These are phyloP conservation scores for Anoncus sp. DNA, from an alignment of 2,888 invertebrate species.

Conservation along the genomic window DNA sequence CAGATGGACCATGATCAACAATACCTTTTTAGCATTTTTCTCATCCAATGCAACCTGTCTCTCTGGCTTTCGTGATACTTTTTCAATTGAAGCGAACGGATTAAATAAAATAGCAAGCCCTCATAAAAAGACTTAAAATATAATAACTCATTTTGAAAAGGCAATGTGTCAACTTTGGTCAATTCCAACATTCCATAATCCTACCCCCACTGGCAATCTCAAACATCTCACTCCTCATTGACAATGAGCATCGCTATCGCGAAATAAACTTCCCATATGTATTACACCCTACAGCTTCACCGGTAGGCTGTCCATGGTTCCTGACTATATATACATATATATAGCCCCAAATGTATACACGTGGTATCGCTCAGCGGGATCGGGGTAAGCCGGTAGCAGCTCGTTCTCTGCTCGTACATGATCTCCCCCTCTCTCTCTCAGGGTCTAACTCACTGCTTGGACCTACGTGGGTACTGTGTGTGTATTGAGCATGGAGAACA, in stretches of 20 bases:
- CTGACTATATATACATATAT: conserved; percentile 36
- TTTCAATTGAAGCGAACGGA: background rate
- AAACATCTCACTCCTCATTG: conserved; percentile 27
- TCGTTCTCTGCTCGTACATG: conserved; percentile 45
- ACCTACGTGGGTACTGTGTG: conserved; percentile 20
- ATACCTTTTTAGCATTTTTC: background rate
- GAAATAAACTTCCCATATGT: conserved; percentile 48
- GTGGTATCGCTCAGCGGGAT: conserved; percentile 76
- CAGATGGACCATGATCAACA: background rate
- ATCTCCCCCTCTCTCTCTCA: conserved; percentile 22
- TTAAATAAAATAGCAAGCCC: too few relatives aligned
- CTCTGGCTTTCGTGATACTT: background rate
- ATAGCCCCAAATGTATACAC: conserved; percentile 30
- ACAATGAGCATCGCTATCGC: conserved; percentile 21
- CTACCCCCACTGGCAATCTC: conserved; percentile 13
- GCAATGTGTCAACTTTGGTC: conserved; percentile 23
- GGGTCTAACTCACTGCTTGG: background rate
- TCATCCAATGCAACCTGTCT: background rate
- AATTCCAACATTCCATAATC: conserved; percentile 12
- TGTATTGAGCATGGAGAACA: conserved; percentile 24
- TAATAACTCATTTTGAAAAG: background rate
- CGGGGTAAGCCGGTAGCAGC: conserved; percentile 79
- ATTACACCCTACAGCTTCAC: conserved; percentile 18
- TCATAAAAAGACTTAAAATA: too few relatives aligned
- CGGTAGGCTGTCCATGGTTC: conserved; percentile 9